Base-by-base conservation (phyloP, 2,113 vertebrate genomes). In the Arothron firmamentum region DNA sequence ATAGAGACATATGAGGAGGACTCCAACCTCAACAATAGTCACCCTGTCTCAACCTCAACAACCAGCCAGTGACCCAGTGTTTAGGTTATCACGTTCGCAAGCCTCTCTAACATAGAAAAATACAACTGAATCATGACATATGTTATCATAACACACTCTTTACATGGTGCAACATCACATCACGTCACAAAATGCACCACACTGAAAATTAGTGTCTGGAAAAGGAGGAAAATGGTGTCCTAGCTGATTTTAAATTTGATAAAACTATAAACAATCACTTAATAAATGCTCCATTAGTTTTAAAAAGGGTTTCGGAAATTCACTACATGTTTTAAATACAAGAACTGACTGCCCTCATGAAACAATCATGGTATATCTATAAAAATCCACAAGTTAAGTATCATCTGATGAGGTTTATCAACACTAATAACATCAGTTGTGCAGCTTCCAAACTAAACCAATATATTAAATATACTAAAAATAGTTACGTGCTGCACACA, bases 1-100 rank as follows among this genome's bases (percentile, higher is more conserved):
- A 59, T 25, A 8, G 5, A 23, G 2, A 68, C 6, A 3, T 42
- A 57, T 41, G 21, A 64, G 66, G n/a, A 56, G 60, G 65, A 67
- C 55, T 52, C 56, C 19, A 3, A 23, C 48, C 21, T 16, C 34
- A 20, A 70, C 56, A 74, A 51, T 15, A 41, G 49, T 58, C 71
- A 74, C 46, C 79, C 54, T 74, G 74, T 76, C 46, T 28, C 19
- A 12, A 23, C 43, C 17, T 11, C 9, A 52, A 72, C 59, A 72
- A 66, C 56, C 51, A 28, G 57, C 60, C 58, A 48, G 47, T 6
- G 9, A 17, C 47, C n/a, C n/a, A 19, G 34, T 38, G 11, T 38
- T 38, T 38, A 12, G 34, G 3, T 38, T 38, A 1, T 38, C 25
- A 28, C 25, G 2, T 38, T 38, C 34, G 11, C 34, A 38, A 12